Conservation (phyloP, 2,797 vertebrate genomes). For the Rhabdophis nuchalis region DNA sequence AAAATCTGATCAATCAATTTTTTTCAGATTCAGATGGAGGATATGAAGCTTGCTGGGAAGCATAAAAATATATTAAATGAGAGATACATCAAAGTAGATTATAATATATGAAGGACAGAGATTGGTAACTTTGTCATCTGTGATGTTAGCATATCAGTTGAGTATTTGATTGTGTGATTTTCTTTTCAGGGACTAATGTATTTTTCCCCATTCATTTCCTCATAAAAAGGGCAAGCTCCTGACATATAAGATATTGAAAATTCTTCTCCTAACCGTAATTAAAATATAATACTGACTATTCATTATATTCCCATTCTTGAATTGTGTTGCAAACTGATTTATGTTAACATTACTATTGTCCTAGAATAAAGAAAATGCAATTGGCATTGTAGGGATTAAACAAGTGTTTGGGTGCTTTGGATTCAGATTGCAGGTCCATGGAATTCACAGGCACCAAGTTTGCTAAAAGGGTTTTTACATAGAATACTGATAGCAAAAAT, state of each 20-base stretch:
- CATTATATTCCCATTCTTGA: constrained; percentile 60
- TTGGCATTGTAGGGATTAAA: constrained; percentile 30
- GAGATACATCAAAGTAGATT: neutral
- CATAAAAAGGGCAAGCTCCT: constrained; percentile 52
- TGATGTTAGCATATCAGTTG: constrained; percentile 12
- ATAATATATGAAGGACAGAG: neutral
- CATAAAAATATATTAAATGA: constrained; percentile 6
- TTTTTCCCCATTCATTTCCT: constrained; percentile 41
- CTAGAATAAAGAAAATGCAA: constrained; percentile 9
- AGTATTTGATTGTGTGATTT: constrained; percentile 4
- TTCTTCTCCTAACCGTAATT: constrained; percentile 57
- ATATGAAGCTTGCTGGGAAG: constrained; percentile 20
- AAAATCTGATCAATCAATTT: constrained; percentile 36
- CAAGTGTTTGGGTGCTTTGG: neutral
- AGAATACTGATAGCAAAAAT: neutral
- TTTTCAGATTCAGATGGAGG: constrained; percentile 40
- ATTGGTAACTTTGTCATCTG: neutral
- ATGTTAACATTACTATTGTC: constrained; percentile 31
- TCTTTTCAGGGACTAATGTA: constrained; percentile 26
- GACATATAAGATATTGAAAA: constrained; percentile 57
- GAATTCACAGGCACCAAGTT: neutral
- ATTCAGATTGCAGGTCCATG: neutral
- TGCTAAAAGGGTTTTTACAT: neutral
- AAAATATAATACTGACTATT: constrained; percentile 66
- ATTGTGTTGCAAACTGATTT: constrained; percentile 50